Evolutionary conservation across 1,140 invertebrate genomes (phyloP), one percentile per base, ranked within the genome.

Genomic region (Papilio dardanus): DNA sequence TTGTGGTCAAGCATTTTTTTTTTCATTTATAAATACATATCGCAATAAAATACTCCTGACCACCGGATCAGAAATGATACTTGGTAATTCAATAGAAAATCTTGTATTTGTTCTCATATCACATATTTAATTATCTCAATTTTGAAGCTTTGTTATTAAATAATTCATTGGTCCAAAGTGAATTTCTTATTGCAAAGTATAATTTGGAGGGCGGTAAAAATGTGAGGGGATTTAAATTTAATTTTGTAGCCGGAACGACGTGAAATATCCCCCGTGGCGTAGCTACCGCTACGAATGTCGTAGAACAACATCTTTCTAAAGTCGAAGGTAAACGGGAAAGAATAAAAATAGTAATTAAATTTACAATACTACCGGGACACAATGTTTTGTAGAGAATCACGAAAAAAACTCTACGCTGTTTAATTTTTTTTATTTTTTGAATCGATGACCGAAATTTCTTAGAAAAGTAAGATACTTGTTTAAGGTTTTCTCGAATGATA

Each of bases 151-250:
- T 69, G 7, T 73, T 73, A 86, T 86, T 85, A 82, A 88, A 81
- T 76, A 84, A 78, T 75, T 77, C 50, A 79, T 76, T 74, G 74
- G 75, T 79, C 58, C 76, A 71, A 81, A 82, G 81, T 86, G 86
- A 85, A 83, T 83, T 86, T 85, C 86, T 89, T 88, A 87, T 88
- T 83, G 85, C 84, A 76, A 77, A 82, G 86, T 85, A 91, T 90
- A 92, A 93, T 92, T 91, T 83, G 79, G 81, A 89, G 90, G 90
- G 89, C 86, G 86, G 88, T 79, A 92, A 91, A 90, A 92, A 90
- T 86, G 82, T 86, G 86, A 88, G 89, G 90, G 92, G 92, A 90
- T 89, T 92, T 91, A 90, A 93, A 93, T 92, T 93, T 93, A 92
- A 93, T 92, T 92, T 92, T 87, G 85, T 84, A 88, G 87, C 85